Base-by-base conservation (phyloP, 2,797 vertebrate genomes). In the Tragopan temminckii region DNA sequence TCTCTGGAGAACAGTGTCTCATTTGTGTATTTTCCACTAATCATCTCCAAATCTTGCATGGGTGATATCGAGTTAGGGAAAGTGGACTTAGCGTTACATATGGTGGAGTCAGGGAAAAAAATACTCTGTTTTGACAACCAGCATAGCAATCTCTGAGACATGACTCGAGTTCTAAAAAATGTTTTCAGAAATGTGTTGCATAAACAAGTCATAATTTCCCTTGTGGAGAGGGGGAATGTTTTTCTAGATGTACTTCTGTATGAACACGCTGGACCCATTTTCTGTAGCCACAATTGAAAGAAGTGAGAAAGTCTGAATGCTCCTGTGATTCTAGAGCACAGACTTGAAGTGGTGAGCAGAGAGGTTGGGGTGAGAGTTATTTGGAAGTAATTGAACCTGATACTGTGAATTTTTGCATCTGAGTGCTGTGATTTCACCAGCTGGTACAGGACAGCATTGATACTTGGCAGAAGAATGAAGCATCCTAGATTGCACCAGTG, bases 41-140 rank as follows among this genome's bases (percentile, higher is more conserved):
- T 94, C 69, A 15, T 85, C 92, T 89, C 90, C 88, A 94, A 94
- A 90, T 78, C 79, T 89, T 69, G 68, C 81, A 75, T 15, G 88
- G 94, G 69, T 75, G 79, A 95, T 95, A 95, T 43, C 94, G 72
- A 89, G 69, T 94, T 80, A 93, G 72, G 94, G 79, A 95, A 90
- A 94, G 84, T 80, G 84, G 88, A 72, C 90, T 93, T 87, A 58
- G 38, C n/a, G 58, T 94, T 92, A 87, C 94, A 95, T 95, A 93
- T 85, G 93, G 94, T 89, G 62, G 33, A 93, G 92, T 70, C 66
- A 78, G 81, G 90, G 86, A 85, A 93, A 93, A 87, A 89, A 74
- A 59, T 40, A 33, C 86, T 94, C 89, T 96, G 96, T 96, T 96
- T 96, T 96, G 96, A 96, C 96, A 96, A 96, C 96, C 79, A 69